Percentiles rank a stretch among this genome's conserved stretches.
phyloP scores from a whole-genome alignment of 2,888 invertebrate species.

The Tiliacea aurago region DNA sequence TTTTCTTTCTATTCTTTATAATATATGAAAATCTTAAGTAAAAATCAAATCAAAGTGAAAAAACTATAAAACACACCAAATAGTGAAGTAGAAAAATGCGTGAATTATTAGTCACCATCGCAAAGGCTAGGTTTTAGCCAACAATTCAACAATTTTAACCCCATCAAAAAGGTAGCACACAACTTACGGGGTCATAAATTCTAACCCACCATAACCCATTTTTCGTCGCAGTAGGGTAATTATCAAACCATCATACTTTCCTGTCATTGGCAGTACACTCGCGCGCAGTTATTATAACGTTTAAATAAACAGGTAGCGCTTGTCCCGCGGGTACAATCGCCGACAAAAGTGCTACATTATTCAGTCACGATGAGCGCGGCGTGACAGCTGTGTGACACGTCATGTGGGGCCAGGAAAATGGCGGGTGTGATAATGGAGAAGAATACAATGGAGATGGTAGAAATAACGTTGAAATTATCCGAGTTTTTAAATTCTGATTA shows the following conservation, averaged over 20 bases:
- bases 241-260: constrained; percentile 31
- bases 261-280: constrained; percentile 43
- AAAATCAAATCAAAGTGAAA: too few relatives aligned
- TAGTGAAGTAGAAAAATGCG: too few relatives aligned
- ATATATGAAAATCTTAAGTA: too few relatives aligned
- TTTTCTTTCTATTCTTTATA: too few relatives aligned
- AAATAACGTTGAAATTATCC: background rate
- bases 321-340: constrained; percentile 56
- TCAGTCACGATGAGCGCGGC: constrained; percentile 55
- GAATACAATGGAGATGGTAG: background rate
- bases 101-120: too few relatives aligned
- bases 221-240: constrained; percentile 34
- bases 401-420: constrained; percentile 21
- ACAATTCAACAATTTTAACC: background rate
- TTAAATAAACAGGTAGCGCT: constrained; percentile 56
- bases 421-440: background rate
- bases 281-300: constrained; percentile 56
- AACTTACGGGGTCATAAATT: constrained; percentile 16
- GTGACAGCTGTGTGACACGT: constrained; percentile 62
- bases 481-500: too few relatives aligned
- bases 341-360: constrained; percentile 67
- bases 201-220: constrained; percentile 29
- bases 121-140: background rate
- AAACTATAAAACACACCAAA: too few relatives aligned
- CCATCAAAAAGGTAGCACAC: background rate